Evolutionary conservation across 2,113 vertebrate species (phyloP).

Genomic region (Oreochromis aureus): DNA sequence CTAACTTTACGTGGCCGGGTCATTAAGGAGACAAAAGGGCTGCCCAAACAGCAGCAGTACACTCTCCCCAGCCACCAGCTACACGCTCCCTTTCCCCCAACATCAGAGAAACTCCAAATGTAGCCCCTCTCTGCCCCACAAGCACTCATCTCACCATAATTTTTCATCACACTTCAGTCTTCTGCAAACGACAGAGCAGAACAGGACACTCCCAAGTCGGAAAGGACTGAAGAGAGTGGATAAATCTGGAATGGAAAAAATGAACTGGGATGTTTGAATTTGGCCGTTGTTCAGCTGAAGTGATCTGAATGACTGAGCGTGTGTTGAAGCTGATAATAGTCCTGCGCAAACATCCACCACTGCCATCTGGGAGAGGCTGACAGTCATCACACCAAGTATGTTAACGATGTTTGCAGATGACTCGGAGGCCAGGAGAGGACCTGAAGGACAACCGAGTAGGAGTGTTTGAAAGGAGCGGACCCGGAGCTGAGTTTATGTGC

Average conservation of each 20-base stretch:
- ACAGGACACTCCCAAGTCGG: conserved; percentile 15
- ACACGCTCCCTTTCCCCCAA: background rate
- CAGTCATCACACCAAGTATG: conserved; percentile 11
- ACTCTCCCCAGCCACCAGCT: conserved; percentile 15
- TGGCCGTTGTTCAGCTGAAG: conserved; percentile 8
- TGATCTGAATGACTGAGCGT: conserved; percentile 19
- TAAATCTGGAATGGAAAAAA: conserved; percentile 44
- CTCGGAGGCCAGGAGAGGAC: background rate
- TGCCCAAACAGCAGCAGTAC: conserved; percentile 41
- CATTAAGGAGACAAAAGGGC: conserved; percentile 62
- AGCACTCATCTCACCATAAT: background rate
- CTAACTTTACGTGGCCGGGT: conserved; percentile 53
- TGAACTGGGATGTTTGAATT: conserved; percentile 33
- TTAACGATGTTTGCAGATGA: conserved; percentile 65
- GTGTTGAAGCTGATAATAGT: conserved; percentile 35
- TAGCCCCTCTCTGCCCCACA: background rate
- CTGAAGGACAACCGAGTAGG: background rate
- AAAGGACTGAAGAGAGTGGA: conserved; percentile 17
- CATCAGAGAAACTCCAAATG: conserved; percentile 10
- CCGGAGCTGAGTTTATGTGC: background rate
- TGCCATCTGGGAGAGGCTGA: conserved; percentile 20
- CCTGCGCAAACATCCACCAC: conserved; percentile 23
- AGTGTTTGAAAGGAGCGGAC: background rate
- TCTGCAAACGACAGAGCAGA: conserved; percentile 14
- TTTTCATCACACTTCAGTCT: conserved; percentile 4